Evolutionary conservation across 2,888 invertebrate species (phyloP), one percentile per base, ranked within the genome.

Genomic region (Agrotis segetum): DNA sequence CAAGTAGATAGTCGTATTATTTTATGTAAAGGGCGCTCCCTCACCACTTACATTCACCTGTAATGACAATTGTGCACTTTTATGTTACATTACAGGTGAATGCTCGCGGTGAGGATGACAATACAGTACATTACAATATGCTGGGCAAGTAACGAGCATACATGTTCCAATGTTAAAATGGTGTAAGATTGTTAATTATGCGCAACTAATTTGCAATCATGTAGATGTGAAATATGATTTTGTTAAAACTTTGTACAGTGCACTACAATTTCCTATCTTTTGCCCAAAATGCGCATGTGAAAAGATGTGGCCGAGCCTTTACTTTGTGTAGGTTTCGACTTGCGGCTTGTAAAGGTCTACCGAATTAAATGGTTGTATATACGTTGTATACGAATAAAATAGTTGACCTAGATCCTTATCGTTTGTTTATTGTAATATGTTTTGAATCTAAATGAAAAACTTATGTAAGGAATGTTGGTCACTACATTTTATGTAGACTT

Each of bases 371-470:
- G 70, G 56, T 72, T 71, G 63, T 74, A 61, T 61, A 49, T 74
- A 19, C 56, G 72, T 55, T 69, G 50, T 77, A 24, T 61, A 72
- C 55, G 66, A 70, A 83, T 71, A 71, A 88, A 86, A 86, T 74
- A 74, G 78, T 86, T 87, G 84, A 85, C 88, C 88, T 72, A 88
- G 82, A 86, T 88, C 82, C 76, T 84, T 84, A 82, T 86, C 83
- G 70, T 64, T 81, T 74, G 67, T 82, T 81, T 75, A 83, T 76
- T 75, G 74, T 81, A 53, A 74, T 73, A 77, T 50, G 75, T 79
- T 75, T 70, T 67, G 67, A 76, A 65, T 75, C 65, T 68, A 72
- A 83, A 70, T 70, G 62, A 76, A 81, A 73, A 63, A 46, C 58
- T 72, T 73, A 63, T 16, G 60, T 75, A 66, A 11, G 56, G 17